Percentiles rank a stretch among this genome's conserved stretches.
Conservation (phyloP, 1,140 invertebrate genomes). For the Luehdorfia chinensis region DNA sequence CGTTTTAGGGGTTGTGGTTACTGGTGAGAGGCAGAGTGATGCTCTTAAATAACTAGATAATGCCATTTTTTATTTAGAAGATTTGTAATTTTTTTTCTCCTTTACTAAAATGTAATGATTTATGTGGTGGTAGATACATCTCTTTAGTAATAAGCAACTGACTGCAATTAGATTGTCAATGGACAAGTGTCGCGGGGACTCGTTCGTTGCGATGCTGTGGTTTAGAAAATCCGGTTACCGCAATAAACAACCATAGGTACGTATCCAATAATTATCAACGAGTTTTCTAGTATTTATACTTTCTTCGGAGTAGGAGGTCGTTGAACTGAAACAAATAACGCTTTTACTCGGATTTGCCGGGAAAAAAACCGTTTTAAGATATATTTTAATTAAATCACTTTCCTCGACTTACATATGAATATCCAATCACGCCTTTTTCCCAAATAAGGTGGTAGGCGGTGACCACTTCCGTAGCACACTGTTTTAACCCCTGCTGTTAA, state of each 20-base stretch:
- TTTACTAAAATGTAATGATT: too few relatives aligned
- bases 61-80: too few relatives aligned
- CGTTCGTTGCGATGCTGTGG: constrained; percentile 49
- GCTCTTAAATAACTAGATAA: too few relatives aligned
- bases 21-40: too few relatives aligned
- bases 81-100: too few relatives aligned
- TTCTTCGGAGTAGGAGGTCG: constrained; percentile 25
- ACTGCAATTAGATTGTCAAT: constrained; percentile 70
- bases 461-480: too few relatives aligned
- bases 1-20: too few relatives aligned
- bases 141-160: constrained; percentile 38
- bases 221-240: constrained; percentile 54
- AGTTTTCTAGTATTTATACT: constrained; percentile 36
- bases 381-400: not conserved
- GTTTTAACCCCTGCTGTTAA: too few relatives aligned
- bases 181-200: constrained; percentile 63
- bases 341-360: not conserved
- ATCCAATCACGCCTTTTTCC: too few relatives aligned
- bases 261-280: constrained; percentile 42
- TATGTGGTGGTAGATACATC: too few relatives aligned
- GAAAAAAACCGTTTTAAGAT: not conserved
- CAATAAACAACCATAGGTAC: constrained; percentile 31
- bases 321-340: constrained; percentile 12
- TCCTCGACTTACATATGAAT: too few relatives aligned
- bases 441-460: too few relatives aligned